These are phyloP conservation scores for Drosophila flavopinicola DNA, from an alignment of 2,888 invertebrate genomes.

Conservation along the genomic window DNA sequence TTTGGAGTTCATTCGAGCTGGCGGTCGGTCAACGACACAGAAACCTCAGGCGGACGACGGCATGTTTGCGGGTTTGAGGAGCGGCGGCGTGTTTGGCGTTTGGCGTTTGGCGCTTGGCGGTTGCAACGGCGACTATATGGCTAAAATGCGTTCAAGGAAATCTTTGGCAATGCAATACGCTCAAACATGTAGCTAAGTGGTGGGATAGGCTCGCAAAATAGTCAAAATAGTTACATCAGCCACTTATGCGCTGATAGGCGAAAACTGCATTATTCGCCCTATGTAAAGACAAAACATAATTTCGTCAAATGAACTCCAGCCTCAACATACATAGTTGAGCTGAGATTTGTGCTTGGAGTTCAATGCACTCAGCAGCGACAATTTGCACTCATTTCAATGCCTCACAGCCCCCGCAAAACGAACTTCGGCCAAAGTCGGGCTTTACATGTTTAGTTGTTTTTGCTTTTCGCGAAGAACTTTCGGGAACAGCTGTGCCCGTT, in stretches of 20 bases:
- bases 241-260: too few species aligned
- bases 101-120: constrained; percentile 17
- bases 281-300: constrained; percentile 43
- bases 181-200: constrained; percentile 20
- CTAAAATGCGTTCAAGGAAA: constrained; percentile 79
- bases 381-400: constrained; percentile 75
- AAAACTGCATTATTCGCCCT: constrained; percentile 13
- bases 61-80: constrained; percentile 68
- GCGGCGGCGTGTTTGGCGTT: constrained; percentile 13
- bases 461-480: constrained; percentile 57
- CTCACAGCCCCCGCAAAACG: constrained; percentile 48
- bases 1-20: constrained; percentile 80
- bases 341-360: constrained; percentile 43
- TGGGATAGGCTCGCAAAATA: constrained; percentile 42
- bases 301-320: constrained; percentile 14
- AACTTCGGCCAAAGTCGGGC: constrained; percentile 41
- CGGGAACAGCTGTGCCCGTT: constrained; percentile 75
- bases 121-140: constrained; percentile 33
- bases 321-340: too few species aligned
- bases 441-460: constrained; percentile 28
- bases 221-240: constrained; percentile 36
- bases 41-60: constrained; percentile 67
- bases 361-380: constrained; percentile 68
- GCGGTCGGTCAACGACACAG: constrained; percentile 83
- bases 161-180: constrained; percentile 65